Percentiles rank a stretch among this genome's conserved stretches.
phyloP scores from a whole-genome alignment of 2,888 invertebrate genomes.

The Eupelmus urozonus region DNA sequence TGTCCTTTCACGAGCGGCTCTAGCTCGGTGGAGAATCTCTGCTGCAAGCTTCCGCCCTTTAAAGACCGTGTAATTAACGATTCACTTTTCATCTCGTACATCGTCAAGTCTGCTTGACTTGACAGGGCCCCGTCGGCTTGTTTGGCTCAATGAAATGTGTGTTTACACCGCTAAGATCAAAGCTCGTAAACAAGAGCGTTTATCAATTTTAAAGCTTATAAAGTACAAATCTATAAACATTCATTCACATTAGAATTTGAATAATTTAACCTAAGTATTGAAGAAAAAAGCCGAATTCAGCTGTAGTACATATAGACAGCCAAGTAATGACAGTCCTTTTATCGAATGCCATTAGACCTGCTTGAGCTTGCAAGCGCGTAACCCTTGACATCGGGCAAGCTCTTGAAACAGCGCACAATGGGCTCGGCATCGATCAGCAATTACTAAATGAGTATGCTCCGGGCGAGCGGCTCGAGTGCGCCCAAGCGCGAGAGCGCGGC shows the following conservation, averaged over 20 bases:
- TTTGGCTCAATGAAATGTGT: too few relatives aligned
- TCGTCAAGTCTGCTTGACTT: background rate
- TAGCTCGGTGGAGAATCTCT: slow-evolving; percentile 1
- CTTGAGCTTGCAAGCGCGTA: too few relatives aligned
- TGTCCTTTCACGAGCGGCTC: background rate
- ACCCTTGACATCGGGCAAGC: slow-evolving; percentile 63
- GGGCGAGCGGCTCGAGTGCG: slow-evolving; percentile 51
- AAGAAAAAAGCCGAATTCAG: too few relatives aligned
- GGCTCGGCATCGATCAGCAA: slow-evolving; percentile 66
- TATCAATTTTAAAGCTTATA: too few relatives aligned
- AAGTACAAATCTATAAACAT: too few relatives aligned
- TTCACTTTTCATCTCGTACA: slow-evolving; percentile 57
- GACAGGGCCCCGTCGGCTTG: too few relatives aligned
- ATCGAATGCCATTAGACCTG: slow-evolving; percentile 52
- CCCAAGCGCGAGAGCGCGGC: too few relatives aligned
- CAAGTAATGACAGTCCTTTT: slow-evolving; percentile 54
- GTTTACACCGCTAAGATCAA: too few relatives aligned
- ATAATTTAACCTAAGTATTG: too few relatives aligned
- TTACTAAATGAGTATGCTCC: slow-evolving; percentile 65
- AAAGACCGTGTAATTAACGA: slow-evolving; percentile 17
- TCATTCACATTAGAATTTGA: too few relatives aligned
- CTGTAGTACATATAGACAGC: slow-evolving; percentile 22
- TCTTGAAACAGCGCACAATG: slow-evolving; percentile 57
- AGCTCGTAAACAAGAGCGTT: too few relatives aligned
- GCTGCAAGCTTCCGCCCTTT: background rate